Evolutionary conservation across 1,140 invertebrate species (phyloP).

Genomic region (Cheumatopsyche charites): DNA sequence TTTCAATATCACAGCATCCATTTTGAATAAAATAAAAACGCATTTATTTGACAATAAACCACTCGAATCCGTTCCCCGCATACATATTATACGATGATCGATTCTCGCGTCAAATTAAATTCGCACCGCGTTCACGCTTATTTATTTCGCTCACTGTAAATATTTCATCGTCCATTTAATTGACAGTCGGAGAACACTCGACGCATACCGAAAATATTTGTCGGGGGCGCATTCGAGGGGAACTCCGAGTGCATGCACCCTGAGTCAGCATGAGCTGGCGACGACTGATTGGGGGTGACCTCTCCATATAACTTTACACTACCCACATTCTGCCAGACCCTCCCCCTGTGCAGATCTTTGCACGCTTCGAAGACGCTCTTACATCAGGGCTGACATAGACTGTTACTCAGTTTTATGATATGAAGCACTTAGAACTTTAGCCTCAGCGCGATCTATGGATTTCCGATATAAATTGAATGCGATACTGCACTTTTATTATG

Average conservation of each 20-base stretch:
- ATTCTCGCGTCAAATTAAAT: no score
- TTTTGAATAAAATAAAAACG: no score
- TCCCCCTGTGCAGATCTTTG: constrained; percentile 4
- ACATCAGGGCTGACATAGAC: constrained; percentile 19
- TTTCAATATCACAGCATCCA: no score
- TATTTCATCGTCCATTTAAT: constrained; percentile 34
- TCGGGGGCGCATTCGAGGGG: background rate
- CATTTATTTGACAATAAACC: no score
- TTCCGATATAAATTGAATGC: background rate
- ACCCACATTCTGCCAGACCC: background rate
- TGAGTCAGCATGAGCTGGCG: constrained; percentile 26
- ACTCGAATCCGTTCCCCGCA: no score
- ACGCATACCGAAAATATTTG: constrained; percentile 35
- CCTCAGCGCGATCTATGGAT: background rate
- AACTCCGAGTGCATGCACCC: constrained; percentile 15
- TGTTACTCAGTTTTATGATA: background rate
- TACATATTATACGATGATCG: no score
- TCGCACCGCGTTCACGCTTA: no score
- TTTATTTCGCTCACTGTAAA: constrained; percentile 11
- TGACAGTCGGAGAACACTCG: constrained; percentile 16
- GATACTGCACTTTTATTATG: background rate
- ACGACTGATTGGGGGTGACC: constrained; percentile 18
- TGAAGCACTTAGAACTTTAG: background rate
- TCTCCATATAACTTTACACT: background rate
- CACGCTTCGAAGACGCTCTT: constrained; percentile 9